Evolutionary conservation across 2,797 vertebrate species (phyloP).

Genomic region (Notolabrus celidotus): DNA sequence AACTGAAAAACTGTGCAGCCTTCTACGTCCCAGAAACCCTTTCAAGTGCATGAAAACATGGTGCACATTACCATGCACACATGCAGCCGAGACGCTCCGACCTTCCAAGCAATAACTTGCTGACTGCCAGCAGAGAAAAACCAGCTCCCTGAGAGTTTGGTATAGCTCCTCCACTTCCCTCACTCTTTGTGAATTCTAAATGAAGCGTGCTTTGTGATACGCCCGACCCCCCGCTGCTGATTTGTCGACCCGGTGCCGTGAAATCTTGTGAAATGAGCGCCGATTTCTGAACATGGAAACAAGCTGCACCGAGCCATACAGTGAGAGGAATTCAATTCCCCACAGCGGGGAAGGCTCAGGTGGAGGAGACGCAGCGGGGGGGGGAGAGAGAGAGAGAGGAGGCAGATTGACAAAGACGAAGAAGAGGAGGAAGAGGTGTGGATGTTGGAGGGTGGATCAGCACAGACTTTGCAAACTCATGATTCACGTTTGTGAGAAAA

Average conservation of each 20-base stretch:
- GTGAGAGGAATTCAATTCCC: slow-evolving; percentile 34
- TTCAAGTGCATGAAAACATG: slow-evolving; percentile 24
- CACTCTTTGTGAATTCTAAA: slow-evolving; percentile 16
- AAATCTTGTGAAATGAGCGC: slow-evolving; percentile 25
- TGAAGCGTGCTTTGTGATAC: slow-evolving; percentile 27
- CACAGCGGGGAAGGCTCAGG: slow-evolving; percentile 18
- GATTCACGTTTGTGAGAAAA: too few relatives aligned
- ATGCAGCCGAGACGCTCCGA: slow-evolving; percentile 1
- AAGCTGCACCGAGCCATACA: neutral
- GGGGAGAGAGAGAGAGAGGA: slow-evolving; percentile 12
- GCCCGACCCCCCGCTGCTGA: slow-evolving; percentile 8
- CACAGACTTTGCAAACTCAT: too few relatives aligned
- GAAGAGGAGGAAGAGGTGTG: slow-evolving; percentile 8
- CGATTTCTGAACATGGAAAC: slow-evolving; percentile 41
- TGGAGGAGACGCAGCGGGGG: slow-evolving; percentile 26
- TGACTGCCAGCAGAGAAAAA: slow-evolving; percentile 17
- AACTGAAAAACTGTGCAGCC: neutral
- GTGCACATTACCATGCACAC: slow-evolving; percentile 25
- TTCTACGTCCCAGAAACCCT: neutral
- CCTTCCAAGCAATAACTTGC: slow-evolving; percentile 30
- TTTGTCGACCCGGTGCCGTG: slow-evolving; percentile 13
- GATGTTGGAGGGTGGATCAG: neutral
- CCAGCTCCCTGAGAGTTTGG: slow-evolving; percentile 1
- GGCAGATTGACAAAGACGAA: neutral
- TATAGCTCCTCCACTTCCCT: slow-evolving; percentile 15